A percentile compares a stretch with the other conserved stretches of the same genome.
phyloP scores from a whole-genome alignment of 2,797 vertebrate species.

The Echeneis naucrates region DNA sequence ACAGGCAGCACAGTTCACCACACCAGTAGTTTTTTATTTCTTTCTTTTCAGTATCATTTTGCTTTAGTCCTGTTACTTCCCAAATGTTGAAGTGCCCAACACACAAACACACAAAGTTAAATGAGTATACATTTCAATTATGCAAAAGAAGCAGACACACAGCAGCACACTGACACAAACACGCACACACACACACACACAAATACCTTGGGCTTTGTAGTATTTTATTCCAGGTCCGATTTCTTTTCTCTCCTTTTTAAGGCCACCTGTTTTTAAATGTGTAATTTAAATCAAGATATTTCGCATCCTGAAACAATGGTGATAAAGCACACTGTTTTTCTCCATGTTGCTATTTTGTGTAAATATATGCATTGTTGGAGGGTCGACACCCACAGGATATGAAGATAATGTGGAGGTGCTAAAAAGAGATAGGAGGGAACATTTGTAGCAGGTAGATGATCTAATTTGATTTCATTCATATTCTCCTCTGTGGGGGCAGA shows the following conservation, averaged over 20 bases:
- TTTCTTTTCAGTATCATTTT: constrained; percentile 58
- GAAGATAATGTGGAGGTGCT: constrained; percentile 17
- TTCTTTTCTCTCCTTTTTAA: constrained; percentile 64
- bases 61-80: constrained; percentile 68
- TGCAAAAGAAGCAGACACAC: constrained; percentile 5
- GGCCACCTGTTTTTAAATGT: constrained; percentile 77
- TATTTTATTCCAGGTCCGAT: constrained; percentile 72
- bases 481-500: constrained; percentile 18
- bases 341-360: constrained; percentile 77
- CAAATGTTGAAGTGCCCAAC: constrained; percentile 45
- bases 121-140: constrained; percentile 15
- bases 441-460: constrained; percentile 24
- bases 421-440: constrained; percentile 14
- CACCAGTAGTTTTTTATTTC: constrained; percentile 67
- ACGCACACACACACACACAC: no score
- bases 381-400: constrained; percentile 41
- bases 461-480: constrained; percentile 23
- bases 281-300: constrained; percentile 82
- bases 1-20: constrained; percentile 65
- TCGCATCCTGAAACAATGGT: constrained; percentile 75
- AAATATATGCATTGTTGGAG: constrained; percentile 75
- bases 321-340: constrained; percentile 82
- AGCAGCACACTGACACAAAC: constrained; percentile 8
- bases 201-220: constrained; percentile 64
- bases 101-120: constrained; percentile 30